phyloP scores from a whole-genome alignment of 2,113 vertebrate genomes.

The Chloebia gouldiae region DNA sequence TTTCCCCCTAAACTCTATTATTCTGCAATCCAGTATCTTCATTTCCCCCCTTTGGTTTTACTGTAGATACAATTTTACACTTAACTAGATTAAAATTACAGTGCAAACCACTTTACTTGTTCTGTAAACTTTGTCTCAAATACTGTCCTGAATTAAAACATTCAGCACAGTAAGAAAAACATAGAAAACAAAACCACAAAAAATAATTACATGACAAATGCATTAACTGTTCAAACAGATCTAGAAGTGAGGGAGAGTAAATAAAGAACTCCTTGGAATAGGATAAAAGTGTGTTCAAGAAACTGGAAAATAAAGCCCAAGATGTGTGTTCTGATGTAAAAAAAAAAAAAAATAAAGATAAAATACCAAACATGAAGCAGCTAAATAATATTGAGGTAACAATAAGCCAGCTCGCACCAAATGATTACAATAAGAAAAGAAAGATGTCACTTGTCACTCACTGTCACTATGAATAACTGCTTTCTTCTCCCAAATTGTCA shows the following conservation, averaged over 20 bases:
- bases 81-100: conserved; percentile 43
- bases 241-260: not conserved
- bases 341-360: not conserved
- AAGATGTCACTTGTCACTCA: not conserved
- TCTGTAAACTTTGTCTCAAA: not conserved
- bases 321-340: not conserved
- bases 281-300: not conserved
- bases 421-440: not conserved
- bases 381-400: not conserved
- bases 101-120: conserved; percentile 3
- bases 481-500: not conserved
- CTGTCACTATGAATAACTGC: not conserved
- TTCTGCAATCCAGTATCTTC: not conserved
- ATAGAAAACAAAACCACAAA: not conserved
- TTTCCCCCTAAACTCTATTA: not conserved
- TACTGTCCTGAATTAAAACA: not conserved
- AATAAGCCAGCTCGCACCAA: not conserved
- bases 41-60: conserved; percentile 7
- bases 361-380: not conserved
- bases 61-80: conserved; percentile 21
- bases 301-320: not conserved
- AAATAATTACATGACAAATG: not conserved
- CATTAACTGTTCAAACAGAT: not conserved
- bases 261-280: not conserved
- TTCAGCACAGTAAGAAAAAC: not conserved